A percentile compares a stretch with the other conserved stretches of the same genome.
phyloP scores from a whole-genome alignment of 2,888 invertebrate genomes.

The Melipona beecheii region DNA sequence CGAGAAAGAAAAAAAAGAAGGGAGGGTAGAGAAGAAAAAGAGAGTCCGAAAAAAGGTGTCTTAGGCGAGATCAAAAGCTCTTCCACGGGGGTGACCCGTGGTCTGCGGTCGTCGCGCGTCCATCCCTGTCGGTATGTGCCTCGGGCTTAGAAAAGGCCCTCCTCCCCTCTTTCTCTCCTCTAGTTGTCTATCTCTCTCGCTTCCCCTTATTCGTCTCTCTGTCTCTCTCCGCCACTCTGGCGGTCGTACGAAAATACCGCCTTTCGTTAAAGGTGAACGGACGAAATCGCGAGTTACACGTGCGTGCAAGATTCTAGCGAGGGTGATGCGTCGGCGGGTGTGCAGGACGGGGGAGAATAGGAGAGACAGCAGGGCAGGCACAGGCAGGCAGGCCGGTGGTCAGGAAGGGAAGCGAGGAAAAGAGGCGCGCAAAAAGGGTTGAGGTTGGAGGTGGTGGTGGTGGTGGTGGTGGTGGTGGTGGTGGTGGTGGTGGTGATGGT shows the following conservation, averaged over 20 bases:
- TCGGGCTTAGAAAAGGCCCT: constrained; percentile 59
- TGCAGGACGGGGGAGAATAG: constrained; percentile 39
- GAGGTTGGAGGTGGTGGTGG: constrained; percentile 44
- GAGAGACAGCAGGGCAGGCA: constrained; percentile 22
- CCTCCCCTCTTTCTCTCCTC: neutral
- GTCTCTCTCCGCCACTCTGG: constrained; percentile 28
- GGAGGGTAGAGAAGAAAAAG: constrained; percentile 57
- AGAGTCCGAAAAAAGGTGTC: constrained; percentile 67
- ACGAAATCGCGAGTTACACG: constrained; percentile 73
- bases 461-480: neutral
- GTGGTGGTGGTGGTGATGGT: neutral
- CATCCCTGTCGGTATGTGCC: constrained; percentile 66
- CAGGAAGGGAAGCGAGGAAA: constrained; percentile 58
- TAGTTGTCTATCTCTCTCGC: neutral
- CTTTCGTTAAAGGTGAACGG: constrained; percentile 77
- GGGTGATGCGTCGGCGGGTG: constrained; percentile 60
- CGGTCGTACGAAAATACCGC: constrained; percentile 66
- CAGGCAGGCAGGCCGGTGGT: constrained; percentile 45
- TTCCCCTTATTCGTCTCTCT: too few relatives aligned
- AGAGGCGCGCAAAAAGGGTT: constrained; percentile 57
- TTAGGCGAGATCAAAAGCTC: constrained; percentile 73
- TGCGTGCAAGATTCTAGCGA: constrained; percentile 63
- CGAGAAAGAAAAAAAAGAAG: constrained; percentile 16
- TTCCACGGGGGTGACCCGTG: constrained; percentile 72
- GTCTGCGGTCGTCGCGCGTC: constrained; percentile 65